Evolutionary conservation across 2,888 invertebrate species (phyloP).

Genomic region (Adela reaumurella): DNA sequence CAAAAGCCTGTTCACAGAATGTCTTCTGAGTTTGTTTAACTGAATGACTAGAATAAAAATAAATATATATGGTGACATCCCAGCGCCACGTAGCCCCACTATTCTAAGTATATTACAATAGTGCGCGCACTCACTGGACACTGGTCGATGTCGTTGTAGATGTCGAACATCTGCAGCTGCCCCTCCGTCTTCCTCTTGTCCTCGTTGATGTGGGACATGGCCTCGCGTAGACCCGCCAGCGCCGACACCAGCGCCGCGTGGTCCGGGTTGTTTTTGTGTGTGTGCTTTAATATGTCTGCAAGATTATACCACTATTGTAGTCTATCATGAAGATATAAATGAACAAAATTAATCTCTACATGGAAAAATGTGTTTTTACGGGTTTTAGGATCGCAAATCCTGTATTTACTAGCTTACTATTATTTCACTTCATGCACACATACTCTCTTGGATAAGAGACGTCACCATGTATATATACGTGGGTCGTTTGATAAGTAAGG

Average conservation of each 20-base stretch:
- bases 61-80: too few species aligned
- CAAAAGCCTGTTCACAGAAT: too few species aligned
- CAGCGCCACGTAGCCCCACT: too few species aligned
- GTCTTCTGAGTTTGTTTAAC: too few species aligned
- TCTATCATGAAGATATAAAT: background rate
- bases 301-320: constrained; percentile 17
- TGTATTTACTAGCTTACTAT: too few species aligned
- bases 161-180: constrained; percentile 93
- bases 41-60: too few species aligned
- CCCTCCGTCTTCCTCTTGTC: constrained; percentile 96
- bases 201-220: constrained; percentile 96
- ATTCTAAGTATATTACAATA: too few species aligned
- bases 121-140: constrained; percentile 69
- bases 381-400: too few species aligned
- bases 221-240: constrained; percentile 83
- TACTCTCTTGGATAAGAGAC: too few species aligned
- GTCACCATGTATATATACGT: too few species aligned
- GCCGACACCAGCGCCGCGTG: constrained; percentile 80
- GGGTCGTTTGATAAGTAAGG: too few species aligned
- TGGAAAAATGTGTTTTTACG: background rate
- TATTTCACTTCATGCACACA: too few species aligned
- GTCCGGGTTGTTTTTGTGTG: constrained; percentile 85
- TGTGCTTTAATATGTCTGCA: constrained; percentile 89
- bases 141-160: constrained; percentile 96
- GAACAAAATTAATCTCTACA: background rate